Evolutionary conservation across 2,797 vertebrate species (phyloP), one percentile per base, ranked within the genome.

Genomic region (Triplophysa yarkandensis): DNA sequence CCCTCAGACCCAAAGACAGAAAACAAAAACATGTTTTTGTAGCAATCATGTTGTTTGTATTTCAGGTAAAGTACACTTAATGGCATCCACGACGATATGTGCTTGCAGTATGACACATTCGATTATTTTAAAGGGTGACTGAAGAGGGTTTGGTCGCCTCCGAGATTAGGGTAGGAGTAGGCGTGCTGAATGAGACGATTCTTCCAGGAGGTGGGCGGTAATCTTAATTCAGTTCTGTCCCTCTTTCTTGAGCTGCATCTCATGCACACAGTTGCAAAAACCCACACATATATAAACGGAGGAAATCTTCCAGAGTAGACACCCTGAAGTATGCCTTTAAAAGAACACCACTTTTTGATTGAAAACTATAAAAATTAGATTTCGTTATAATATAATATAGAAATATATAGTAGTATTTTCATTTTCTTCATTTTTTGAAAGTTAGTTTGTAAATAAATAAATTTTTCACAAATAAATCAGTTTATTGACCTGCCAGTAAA

Each of bases 211-310:
- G 54, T 57, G 23, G 54, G 54, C 6, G 17, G 17, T 32, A 36
- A 23, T 54, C 48, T 68, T 66, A 50, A 67, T 34, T 68, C 23
- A 55, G 28, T 30, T 58, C 14, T n/a, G 28, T 19, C 28, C 28
- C 28, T 58, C 41, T 68, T 55, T 25, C 19, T 17, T 36, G 17
- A 27, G 36, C 32, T 39, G n/a, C 23, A 1, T 19, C 17, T 69
- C 11, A 27, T 0, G 4, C 52, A 54, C 9, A 52, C 9, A 50
- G 44, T 52, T 27, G 27, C 16, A 41, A 68, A n/a, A 55, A 27
- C 66, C 34, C 25, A 28, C 50, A 55, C 9, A 1, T 0, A 55
- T 55, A 41, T 34, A 41, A 27, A n/a, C 5, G 13, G 17, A 39
- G 10, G 21, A 17, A n/a, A 1, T 54, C 50, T 6, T 23, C 23